phyloP scores from a whole-genome alignment of 2,113 vertebrate genomes.

The Boulengeromyrus knoepffleri region DNA sequence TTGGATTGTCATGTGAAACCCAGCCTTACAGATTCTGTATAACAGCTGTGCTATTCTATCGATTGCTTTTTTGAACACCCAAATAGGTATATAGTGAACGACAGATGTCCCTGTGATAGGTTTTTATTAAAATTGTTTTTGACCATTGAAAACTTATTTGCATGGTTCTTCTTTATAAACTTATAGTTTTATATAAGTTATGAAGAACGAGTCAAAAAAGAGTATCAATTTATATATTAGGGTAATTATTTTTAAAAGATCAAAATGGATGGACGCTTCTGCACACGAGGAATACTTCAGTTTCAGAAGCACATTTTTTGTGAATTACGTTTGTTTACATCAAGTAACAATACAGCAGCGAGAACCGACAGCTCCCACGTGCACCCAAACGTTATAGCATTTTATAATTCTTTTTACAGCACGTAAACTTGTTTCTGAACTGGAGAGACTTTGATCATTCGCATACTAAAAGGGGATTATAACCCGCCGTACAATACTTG shows the following conservation, averaged over 20 bases:
- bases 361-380: neutral
- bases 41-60: neutral
- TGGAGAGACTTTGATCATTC: neutral
- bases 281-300: neutral
- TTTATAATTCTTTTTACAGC: neutral
- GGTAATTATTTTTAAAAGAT: neutral
- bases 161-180: slow-evolving; percentile 4
- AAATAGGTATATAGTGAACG: neutral
- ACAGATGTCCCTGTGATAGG: slow-evolving; percentile 16
- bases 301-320: neutral
- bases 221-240: neutral
- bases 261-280: neutral
- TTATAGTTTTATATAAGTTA: neutral
- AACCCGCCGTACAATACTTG: neutral
- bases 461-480: no score
- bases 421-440: neutral
- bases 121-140: slow-evolving; percentile 21
- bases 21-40: neutral
- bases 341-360: neutral
- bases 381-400: neutral
- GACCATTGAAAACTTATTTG: neutral
- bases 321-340: neutral
- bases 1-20: neutral
- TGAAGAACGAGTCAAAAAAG: neutral
- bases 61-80: neutral